phyloP scores from a whole-genome alignment of 2,113 vertebrate genomes.

The Edolisoma coerulescens region DNA sequence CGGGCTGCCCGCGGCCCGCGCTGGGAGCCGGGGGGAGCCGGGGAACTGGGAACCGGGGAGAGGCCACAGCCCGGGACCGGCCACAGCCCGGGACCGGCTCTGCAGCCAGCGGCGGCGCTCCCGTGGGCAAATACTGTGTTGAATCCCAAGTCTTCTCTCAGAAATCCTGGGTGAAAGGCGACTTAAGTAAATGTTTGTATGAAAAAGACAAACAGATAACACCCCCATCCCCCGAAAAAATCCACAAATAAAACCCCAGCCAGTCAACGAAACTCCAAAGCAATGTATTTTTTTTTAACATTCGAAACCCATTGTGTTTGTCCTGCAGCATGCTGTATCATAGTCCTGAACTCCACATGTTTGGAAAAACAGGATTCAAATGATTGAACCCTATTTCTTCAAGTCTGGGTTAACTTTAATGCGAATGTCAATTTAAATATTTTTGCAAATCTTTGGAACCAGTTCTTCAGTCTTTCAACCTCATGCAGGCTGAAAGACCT shows the following conservation, averaged over 20 bases:
- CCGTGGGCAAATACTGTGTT: no score
- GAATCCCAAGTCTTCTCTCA: background rate
- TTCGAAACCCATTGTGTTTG: background rate
- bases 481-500: background rate
- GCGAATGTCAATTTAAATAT: background rate
- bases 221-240: accelerated
- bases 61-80: no score
- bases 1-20: no score
- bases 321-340: background rate
- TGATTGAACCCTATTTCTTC: background rate
- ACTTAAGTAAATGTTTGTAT: background rate
- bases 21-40: no score
- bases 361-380: background rate
- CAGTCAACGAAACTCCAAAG: background rate
- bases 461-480: background rate
- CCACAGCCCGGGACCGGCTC: background rate
- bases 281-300: accelerated
- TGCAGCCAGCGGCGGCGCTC: background rate
- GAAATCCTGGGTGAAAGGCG: background rate
- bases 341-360: background rate
- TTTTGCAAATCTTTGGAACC: background rate
- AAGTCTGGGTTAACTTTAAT: background rate
- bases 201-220: no score
- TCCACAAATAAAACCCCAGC: no score
- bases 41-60: no score